A percentile compares a stretch with the other conserved stretches of the same genome.
Evolutionary conservation across 2,888 invertebrate genomes (phyloP).

Genomic region (Trichogramma evanescens): DNA sequence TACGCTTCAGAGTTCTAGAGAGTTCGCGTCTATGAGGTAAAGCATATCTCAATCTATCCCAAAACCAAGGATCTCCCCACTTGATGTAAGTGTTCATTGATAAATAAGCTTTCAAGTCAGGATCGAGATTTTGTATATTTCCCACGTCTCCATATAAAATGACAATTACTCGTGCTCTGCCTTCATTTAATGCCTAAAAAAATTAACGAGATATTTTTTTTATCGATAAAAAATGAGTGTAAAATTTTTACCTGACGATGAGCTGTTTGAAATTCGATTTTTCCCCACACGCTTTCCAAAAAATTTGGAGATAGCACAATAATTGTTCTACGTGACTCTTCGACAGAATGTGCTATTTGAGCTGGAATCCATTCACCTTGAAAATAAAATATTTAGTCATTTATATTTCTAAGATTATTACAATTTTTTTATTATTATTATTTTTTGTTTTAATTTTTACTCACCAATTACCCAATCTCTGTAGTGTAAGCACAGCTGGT

Average conservation of each 20-base stretch:
- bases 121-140: constrained; percentile 56
- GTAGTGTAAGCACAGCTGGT: constrained; percentile 67
- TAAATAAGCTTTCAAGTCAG: constrained; percentile 64
- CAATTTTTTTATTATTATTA: background rate
- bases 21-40: constrained; percentile 52
- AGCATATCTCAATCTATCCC: constrained; percentile 70
- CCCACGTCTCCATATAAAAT: constrained; percentile 66
- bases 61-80: constrained; percentile 78
- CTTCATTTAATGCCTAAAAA: constrained; percentile 58
- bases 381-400: background rate
- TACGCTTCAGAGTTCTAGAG: background rate
- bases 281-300: constrained; percentile 68
- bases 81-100: constrained; percentile 72
- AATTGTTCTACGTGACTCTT: constrained; percentile 63
- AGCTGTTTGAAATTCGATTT: constrained; percentile 67
- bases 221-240: background rate
- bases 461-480: constrained; percentile 71
- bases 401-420: background rate
- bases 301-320: constrained; percentile 66
- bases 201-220: background rate
- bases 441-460: constrained; percentile 28
- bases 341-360: constrained; percentile 63
- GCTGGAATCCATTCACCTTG: constrained; percentile 64
- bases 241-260: constrained; percentile 47
- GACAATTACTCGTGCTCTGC: constrained; percentile 62